phyloP scores from a whole-genome alignment of 1,140 invertebrate species.

The Brachionus sp. region DNA sequence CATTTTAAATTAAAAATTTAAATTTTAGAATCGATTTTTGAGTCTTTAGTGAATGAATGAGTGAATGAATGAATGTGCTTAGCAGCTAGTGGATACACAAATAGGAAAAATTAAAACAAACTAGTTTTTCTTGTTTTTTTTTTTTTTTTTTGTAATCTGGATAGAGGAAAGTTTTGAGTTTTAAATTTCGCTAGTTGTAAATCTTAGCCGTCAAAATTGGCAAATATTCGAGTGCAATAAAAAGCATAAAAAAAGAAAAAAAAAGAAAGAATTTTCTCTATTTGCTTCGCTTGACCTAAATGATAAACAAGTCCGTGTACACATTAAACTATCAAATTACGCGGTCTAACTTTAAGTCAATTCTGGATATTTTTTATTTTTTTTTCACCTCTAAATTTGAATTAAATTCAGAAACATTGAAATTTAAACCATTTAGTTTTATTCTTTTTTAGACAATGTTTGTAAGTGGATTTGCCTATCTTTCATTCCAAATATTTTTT shows the following conservation, averaged over 20 bases:
- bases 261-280: not conserved
- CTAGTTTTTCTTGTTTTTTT: not conserved
- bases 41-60: not conserved
- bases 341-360: not conserved
- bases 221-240: not conserved
- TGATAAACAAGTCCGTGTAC: not conserved
- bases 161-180: not conserved
- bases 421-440: not conserved
- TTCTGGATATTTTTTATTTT: not conserved
- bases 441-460: not conserved
- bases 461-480: not conserved
- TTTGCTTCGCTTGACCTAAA: not conserved
- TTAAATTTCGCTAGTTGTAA: not conserved
- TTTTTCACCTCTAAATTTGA: no score
- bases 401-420: not conserved
- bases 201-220: not conserved
- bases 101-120: not conserved
- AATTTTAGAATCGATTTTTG: not conserved
- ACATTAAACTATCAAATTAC: not conserved
- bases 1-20: not conserved
- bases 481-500: not conserved
- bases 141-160: not conserved
- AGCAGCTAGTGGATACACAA: no score
- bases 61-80: not conserved
- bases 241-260: not conserved